phyloP scores from a whole-genome alignment of 64 coral and sea anemone species.

The Cladopsammia gracilis region DNA sequence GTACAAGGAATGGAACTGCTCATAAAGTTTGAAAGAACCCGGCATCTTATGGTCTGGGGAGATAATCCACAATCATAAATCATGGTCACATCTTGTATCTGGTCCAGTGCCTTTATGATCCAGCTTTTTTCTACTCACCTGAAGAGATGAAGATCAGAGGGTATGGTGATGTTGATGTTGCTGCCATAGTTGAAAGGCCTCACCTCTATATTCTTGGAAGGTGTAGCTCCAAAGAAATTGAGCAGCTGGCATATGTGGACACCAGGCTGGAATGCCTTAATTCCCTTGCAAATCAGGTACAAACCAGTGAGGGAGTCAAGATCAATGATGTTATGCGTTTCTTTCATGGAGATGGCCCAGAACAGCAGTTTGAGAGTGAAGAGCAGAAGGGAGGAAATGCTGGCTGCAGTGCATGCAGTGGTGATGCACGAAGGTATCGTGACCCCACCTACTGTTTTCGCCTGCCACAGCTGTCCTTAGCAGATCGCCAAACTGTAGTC shows the following conservation, averaged over 20 bases:
- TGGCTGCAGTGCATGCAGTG: conserved; percentile 56
- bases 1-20: conserved; percentile 10
- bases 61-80: conserved; percentile 54
- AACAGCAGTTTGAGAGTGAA: conserved; percentile 59
- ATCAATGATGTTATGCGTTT: conserved; percentile 48
- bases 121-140: conserved; percentile 59
- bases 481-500: conserved; percentile 31
- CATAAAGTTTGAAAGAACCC: conserved; percentile 53
- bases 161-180: conserved; percentile 61
- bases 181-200: conserved; percentile 28
- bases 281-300: background rate
- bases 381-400: conserved; percentile 40
- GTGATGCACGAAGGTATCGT: conserved; percentile 28
- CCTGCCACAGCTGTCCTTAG: conserved; percentile 1
- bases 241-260: conserved; percentile 55
- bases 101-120: conserved; percentile 67
- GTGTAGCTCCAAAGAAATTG: conserved; percentile 47
- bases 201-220: conserved; percentile 40
- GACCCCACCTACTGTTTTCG: conserved; percentile 55
- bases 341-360: conserved; percentile 67
- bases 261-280: conserved; percentile 51
- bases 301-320: background rate
- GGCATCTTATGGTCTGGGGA: conserved; percentile 58
- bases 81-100: conserved; percentile 71
- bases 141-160: conserved; percentile 46